Percentiles rank a stretch among this genome's conserved stretches.
Evolutionary conservation across 2,797 vertebrate species (phyloP).

Genomic region (Fistularia tabacaria): DNA sequence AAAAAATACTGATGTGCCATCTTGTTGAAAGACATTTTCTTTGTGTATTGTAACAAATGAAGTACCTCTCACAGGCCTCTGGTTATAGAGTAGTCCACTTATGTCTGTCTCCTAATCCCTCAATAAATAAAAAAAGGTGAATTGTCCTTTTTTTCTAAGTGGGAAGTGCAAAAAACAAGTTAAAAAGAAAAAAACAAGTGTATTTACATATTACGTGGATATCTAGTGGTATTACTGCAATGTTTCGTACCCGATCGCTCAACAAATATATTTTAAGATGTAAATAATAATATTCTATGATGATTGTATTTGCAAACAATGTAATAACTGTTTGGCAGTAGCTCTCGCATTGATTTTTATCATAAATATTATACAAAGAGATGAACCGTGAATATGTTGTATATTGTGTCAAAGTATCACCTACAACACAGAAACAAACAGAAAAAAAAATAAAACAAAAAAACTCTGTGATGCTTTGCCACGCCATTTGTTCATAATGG

Average conservation of each 20-base stretch:
- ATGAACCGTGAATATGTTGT: constrained; percentile 71
- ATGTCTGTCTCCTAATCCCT: constrained; percentile 61
- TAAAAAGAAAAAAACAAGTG: constrained; percentile 35
- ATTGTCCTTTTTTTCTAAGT: constrained; percentile 63
- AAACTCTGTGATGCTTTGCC: constrained; percentile 66
- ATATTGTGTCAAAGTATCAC: constrained; percentile 74
- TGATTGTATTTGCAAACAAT: constrained; percentile 76
- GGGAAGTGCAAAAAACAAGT: constrained; percentile 46
- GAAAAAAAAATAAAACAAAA: constrained; percentile 49
- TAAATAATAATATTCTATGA: constrained; percentile 74
- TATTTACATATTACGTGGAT: constrained; percentile 75
- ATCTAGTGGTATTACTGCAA: constrained; percentile 75
- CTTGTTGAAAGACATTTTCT: constrained; percentile 62
- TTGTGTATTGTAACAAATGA: constrained; percentile 69
- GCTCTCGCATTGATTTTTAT: constrained; percentile 72
- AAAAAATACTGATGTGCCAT: constrained; percentile 63
- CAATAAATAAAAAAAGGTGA: constrained; percentile 48
- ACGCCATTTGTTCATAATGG: constrained; percentile 68
- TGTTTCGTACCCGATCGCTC: constrained; percentile 72
- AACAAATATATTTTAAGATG: constrained; percentile 78
- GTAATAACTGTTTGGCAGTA: constrained; percentile 71
- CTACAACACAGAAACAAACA: constrained; percentile 58
- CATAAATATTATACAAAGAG: constrained; percentile 69
- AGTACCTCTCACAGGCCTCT: constrained; percentile 71
- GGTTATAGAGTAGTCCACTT: constrained; percentile 63